phyloP scores from a whole-genome alignment of 2,797 vertebrate genomes.

The Pogonophryne albipinna region DNA sequence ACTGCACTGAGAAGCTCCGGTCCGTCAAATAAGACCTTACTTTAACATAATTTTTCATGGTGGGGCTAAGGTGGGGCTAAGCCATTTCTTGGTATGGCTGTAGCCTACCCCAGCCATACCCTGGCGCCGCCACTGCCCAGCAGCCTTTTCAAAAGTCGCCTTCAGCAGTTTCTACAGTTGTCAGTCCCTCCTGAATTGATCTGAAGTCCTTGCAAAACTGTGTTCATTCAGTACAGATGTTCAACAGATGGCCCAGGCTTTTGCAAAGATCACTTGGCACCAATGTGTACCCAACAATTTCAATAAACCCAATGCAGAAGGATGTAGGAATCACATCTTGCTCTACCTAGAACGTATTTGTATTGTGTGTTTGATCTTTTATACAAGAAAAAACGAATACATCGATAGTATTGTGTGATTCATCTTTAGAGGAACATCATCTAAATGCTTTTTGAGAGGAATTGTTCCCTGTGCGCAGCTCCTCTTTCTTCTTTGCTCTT shows the following conservation, averaged over 20 bases:
- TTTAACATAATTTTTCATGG: too few relatives aligned
- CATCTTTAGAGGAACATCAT: neutral
- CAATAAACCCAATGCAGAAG: conserved; percentile 31
- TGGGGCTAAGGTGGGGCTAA: too few relatives aligned
- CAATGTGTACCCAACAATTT: conserved; percentile 2
- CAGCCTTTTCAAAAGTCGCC: conserved; percentile 39
- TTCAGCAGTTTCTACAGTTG: conserved; percentile 48
- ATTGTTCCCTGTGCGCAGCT: neutral
- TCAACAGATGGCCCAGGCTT: conserved; percentile 33
- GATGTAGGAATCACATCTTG: conserved; percentile 13
- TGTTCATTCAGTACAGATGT: conserved; percentile 20
- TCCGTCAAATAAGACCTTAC: too few relatives aligned
- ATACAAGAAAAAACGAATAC: neutral
- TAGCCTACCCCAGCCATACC: too few relatives aligned
- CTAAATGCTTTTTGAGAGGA: conserved; percentile 12
- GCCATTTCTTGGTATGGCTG: too few relatives aligned
- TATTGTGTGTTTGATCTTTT: neutral
- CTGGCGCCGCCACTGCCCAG: neutral
- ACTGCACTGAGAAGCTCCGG: too few relatives aligned
- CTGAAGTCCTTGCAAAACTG: conserved; percentile 37
- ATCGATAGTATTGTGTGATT: conserved; percentile 1
- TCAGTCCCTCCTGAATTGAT: conserved; percentile 36
- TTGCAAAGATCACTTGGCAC: conserved; percentile 29
- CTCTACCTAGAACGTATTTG: too few relatives aligned
- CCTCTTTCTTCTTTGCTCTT: conserved; percentile 15